A percentile compares a stretch with the other conserved stretches of the same genome.
Evolutionary conservation across 2,888 invertebrate species (phyloP).

Genomic region (Epinotia brunnichana): DNA sequence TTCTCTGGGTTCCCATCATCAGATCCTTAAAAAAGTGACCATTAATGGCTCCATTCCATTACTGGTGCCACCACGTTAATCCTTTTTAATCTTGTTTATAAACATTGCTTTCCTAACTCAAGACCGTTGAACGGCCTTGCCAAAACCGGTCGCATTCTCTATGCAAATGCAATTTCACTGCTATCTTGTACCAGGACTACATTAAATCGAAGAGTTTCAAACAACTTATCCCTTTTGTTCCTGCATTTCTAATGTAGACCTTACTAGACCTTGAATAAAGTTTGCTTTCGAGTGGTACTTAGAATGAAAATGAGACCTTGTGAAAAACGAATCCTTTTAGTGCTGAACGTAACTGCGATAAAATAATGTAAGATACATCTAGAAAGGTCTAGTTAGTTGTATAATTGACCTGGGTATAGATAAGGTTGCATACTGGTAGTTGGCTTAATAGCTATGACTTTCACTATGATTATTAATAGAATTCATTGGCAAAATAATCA

Average conservation of each 20-base stretch:
- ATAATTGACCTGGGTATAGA: slow-evolving; percentile 13
- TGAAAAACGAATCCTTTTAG: slow-evolving; percentile 6
- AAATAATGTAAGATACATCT: slow-evolving; percentile 27
- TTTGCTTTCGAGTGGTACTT: background rate
- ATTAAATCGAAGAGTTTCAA: background rate
- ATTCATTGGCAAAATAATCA: too few species aligned
- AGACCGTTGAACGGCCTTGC: slow-evolving; percentile 30
- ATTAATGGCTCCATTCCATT: too few species aligned
- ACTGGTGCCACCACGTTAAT: too few species aligned
- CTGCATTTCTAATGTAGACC: background rate
- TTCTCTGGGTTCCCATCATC: too few species aligned
- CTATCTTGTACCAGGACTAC: slow-evolving; percentile 16
- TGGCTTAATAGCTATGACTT: slow-evolving; percentile 9
- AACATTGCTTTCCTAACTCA: slow-evolving; percentile 18
- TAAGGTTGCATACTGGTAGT: slow-evolving; percentile 14
- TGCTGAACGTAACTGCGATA: slow-evolving; percentile 22
- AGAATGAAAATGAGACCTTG: slow-evolving; percentile 11
- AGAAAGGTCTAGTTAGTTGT: slow-evolving; percentile 24
- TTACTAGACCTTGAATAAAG: background rate
- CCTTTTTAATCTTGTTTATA: background rate
- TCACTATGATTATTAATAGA: background rate
- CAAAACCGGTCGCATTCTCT: slow-evolving; percentile 22
- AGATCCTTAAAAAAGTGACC: too few species aligned
- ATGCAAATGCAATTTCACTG: slow-evolving; percentile 32
- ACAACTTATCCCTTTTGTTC: background rate